These are phyloP conservation scores for Platorchestia sp. DNA, from an alignment of 1,140 invertebrate species.

Conservation along the genomic window DNA sequence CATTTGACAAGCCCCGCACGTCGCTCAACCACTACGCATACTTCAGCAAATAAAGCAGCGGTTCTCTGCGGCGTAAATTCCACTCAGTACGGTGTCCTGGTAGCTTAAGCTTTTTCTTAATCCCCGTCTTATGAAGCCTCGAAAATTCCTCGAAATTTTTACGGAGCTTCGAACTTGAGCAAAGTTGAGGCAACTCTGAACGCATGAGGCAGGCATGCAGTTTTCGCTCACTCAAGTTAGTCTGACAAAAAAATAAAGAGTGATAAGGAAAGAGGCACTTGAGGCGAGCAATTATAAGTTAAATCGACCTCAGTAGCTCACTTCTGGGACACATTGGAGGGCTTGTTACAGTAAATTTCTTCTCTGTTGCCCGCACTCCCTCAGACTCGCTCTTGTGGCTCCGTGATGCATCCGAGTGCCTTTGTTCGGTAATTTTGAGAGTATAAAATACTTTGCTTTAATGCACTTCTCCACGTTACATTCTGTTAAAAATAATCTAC, in stretches of 20 bases:
- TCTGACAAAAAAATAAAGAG: background rate
- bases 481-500: too few species aligned
- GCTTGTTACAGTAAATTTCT: background rate
- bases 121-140: background rate
- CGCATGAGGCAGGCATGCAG: background rate
- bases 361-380: too few species aligned
- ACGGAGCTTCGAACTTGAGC: background rate
- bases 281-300: background rate
- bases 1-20: background rate
- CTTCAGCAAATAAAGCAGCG: background rate
- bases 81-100: background rate
- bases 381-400: too few species aligned
- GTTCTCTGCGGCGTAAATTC: background rate
- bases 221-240: background rate
- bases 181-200: background rate
- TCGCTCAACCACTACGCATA: background rate
- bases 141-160: conserved; percentile 3
- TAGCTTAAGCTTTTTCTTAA: background rate
- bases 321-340: background rate
- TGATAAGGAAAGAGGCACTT: background rate
- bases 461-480: too few species aligned
- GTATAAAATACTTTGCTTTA: too few species aligned
- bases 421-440: too few species aligned
- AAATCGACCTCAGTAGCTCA: background rate
- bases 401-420: too few species aligned